phyloP scores from a whole-genome alignment of 2,113 vertebrate species.

The Gallinago paraguaiae region DNA sequence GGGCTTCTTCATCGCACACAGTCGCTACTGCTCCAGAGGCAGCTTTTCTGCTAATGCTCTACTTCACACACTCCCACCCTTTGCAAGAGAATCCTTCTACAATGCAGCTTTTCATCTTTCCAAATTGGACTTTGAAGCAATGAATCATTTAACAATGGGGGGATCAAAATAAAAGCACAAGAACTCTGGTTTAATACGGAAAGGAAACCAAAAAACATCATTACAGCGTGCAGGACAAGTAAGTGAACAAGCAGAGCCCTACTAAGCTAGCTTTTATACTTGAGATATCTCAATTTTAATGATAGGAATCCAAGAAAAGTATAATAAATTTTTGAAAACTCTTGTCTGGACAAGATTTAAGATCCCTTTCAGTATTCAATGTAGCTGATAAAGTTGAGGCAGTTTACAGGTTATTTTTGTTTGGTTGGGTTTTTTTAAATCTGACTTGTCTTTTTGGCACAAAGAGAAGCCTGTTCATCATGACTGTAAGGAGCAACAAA shows the following conservation, averaged over 20 bases:
- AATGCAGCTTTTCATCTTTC: neutral
- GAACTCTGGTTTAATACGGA: neutral
- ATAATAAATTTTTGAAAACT: neutral
- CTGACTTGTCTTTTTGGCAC: neutral
- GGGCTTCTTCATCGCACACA: neutral
- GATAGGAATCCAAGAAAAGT: neutral
- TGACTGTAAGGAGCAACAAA: neutral
- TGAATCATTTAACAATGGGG: neutral
- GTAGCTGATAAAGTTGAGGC: neutral
- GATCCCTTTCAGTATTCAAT: neutral
- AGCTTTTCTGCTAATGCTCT: neutral
- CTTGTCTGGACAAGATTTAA: neutral
- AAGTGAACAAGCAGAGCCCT: neutral
- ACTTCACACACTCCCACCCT: neutral
- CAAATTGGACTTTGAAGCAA: neutral
- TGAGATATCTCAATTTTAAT: neutral
- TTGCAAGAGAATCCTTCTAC: neutral
- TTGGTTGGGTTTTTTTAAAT: neutral
- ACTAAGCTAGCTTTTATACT: neutral
- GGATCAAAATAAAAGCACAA: neutral
- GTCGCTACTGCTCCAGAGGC: accelerated
- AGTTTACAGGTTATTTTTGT: neutral
- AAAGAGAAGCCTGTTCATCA: neutral
- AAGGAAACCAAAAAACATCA: neutral
- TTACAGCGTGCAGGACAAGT: neutral